Evolutionary conservation across 53 echinoderm and acorn worm genomes (phyloP), one percentile per base, ranked within the genome.

Genomic region (Henricia sp.): DNA sequence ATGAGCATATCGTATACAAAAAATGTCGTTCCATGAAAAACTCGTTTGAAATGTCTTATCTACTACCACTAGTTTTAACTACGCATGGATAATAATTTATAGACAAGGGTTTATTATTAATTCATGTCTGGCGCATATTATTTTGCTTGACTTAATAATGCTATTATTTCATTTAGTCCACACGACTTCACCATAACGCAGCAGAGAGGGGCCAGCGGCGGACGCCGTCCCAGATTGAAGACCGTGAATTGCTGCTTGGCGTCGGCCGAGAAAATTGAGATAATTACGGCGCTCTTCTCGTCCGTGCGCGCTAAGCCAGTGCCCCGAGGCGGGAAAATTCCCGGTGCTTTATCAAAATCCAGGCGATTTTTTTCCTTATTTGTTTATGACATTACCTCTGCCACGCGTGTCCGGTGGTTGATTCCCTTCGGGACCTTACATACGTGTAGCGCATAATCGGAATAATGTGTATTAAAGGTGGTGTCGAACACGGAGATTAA

Each of bases 231-330:
- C 46, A 80, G 80, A 80, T 42, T 16, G 48, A 80, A 50, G 63
- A 62, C 63, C 63, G 65, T 48, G 64, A 64, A 64, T 57, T 63
- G 63, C 50, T 50, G 44, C 2, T 20, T 50, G 80, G 80, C 80
- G 80, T 80, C 80, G 80, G 40, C 80, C 80, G 50, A 32, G 80
- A 80, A 62, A 60, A 80, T 48, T 62, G 62, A 80, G 80, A 80
- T 80, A 80, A 80, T 80, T 80, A 78, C 80, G 80, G 80, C 25
- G 21, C 70, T 23, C 70, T 34, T 70, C 46, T 16, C 62, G 43
- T 17, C 57, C 40, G 17, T 24, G 62, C 34, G 27, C 60, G 63
- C 64, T 21, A 64, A 13, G 46, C 64, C 35, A 12, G 34, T 21
- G 32, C 48, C 80, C 80, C 28, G 33, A 6, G 80, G 80, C 77